phyloP scores from a whole-genome alignment of 2,888 invertebrate species.

The Phaedon cochleariae region DNA sequence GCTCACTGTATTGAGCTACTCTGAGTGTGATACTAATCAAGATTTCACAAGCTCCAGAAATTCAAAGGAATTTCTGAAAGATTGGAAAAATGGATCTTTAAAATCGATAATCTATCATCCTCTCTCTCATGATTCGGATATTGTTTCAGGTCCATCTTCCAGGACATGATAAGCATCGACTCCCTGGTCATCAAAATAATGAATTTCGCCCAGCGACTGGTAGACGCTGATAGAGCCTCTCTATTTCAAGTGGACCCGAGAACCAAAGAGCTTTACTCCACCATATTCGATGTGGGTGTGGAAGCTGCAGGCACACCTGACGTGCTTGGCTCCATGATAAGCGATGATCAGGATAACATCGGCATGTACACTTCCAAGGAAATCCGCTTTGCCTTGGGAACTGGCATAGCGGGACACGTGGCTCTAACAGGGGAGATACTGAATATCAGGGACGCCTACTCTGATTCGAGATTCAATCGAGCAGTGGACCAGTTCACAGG shows the following conservation, averaged over 20 bases:
- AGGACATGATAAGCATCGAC: slow-evolving; percentile 87
- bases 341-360: slow-evolving; percentile 40
- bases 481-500: slow-evolving; percentile 72
- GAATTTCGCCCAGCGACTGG: slow-evolving; percentile 82
- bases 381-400: slow-evolving; percentile 76
- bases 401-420: slow-evolving; percentile 85
- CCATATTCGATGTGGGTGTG: slow-evolving; percentile 78
- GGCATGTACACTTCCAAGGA: slow-evolving; percentile 62
- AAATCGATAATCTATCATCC: too few relatives aligned
- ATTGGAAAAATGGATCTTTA: too few relatives aligned
- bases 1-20: too few relatives aligned
- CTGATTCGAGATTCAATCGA: slow-evolving; percentile 79
- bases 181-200: slow-evolving; percentile 83
- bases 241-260: slow-evolving; percentile 81
- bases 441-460: slow-evolving; percentile 85
- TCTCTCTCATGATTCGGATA: too few relatives aligned
- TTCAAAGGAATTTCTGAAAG: too few relatives aligned
- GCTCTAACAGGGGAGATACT: slow-evolving; percentile 81
- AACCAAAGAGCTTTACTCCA: slow-evolving; percentile 79
- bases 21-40: too few relatives aligned
- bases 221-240: slow-evolving; percentile 85
- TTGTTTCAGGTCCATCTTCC: slow-evolving; percentile 78
- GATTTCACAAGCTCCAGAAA: too few relatives aligned
- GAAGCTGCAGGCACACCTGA: slow-evolving; percentile 49
- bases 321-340: slow-evolving; percentile 17